phyloP scores from a whole-genome alignment of 2,113 vertebrate genomes.

The Daubentonia madagascariensis region DNA sequence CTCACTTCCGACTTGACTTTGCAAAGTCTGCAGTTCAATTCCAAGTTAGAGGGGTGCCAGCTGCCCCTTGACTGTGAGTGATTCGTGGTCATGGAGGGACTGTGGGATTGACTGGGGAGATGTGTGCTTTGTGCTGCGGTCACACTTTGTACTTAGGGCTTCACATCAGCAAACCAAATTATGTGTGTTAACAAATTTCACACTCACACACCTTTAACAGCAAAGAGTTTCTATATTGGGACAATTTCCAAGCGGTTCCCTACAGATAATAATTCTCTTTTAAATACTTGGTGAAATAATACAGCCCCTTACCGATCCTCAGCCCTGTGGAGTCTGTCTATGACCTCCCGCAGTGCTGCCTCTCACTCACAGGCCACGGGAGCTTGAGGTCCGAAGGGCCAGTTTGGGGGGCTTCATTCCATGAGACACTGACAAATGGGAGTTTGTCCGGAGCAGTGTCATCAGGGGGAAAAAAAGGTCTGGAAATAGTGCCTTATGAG shows the following conservation, averaged over 20 bases:
- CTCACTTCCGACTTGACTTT: conserved; percentile 61
- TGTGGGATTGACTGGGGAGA: background rate
- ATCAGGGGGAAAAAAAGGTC: background rate
- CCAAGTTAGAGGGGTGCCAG: conserved; percentile 42
- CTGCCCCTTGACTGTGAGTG: conserved; percentile 27
- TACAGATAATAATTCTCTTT: conserved; percentile 42
- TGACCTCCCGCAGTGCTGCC: background rate
- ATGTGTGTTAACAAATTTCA: conserved; percentile 32
- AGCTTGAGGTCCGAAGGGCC: conserved; percentile 25
- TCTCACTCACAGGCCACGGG: background rate
- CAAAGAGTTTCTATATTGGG: conserved; percentile 18
- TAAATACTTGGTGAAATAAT: conserved; percentile 42
- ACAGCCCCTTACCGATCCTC: background rate
- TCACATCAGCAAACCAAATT: conserved; percentile 42
- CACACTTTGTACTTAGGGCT: background rate
- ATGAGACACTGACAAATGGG: conserved; percentile 40
- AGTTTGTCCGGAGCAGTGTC: background rate
- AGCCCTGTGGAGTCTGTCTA: background rate
- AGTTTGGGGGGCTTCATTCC: conserved; percentile 22
- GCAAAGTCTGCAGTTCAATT: conserved; percentile 59
- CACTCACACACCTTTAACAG: conserved; percentile 22
- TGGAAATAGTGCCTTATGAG: background rate
- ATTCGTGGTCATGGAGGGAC: conserved; percentile 57
- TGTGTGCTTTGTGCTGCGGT: background rate
- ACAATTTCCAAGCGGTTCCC: background rate